A percentile compares a stretch with the other conserved stretches of the same genome.
Evolutionary conservation across 2,797 vertebrate species (phyloP).

Genomic region (Alauda arvensis): DNA sequence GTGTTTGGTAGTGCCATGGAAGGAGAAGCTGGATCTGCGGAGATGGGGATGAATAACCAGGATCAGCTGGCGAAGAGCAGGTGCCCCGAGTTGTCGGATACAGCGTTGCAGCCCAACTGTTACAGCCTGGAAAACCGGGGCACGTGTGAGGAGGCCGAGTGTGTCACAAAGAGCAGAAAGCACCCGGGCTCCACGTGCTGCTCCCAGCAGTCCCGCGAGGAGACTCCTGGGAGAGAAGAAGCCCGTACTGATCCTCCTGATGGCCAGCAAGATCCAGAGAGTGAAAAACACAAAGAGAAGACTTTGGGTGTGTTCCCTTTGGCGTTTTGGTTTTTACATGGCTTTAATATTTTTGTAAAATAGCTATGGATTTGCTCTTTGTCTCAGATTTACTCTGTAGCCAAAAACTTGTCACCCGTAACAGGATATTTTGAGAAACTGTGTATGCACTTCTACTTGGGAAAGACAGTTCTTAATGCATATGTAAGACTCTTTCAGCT

Average conservation of each 20-base stretch:
- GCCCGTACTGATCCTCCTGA: constrained; percentile 83
- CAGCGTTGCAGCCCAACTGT: constrained; percentile 56
- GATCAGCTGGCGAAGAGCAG: constrained; percentile 73
- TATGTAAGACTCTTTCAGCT: neutral
- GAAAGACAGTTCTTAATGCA: neutral
- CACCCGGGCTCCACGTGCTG: constrained; percentile 52
- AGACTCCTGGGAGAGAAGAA: constrained; percentile 87
- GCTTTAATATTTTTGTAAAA: neutral
- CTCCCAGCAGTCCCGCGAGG: constrained; percentile 78
- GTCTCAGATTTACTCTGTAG: neutral
- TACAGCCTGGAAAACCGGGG: neutral
- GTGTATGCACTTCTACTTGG: neutral
- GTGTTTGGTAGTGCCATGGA: constrained; percentile 76
- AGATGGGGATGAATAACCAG: constrained; percentile 71
- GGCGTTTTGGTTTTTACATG: neutral
- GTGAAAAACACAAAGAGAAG: constrained; percentile 76
- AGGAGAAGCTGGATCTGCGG: constrained; percentile 72
- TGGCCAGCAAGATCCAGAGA: constrained; percentile 82
- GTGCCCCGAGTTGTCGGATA: constrained; percentile 56
- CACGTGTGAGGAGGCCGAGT: constrained; percentile 38
- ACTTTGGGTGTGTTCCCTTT: constrained; percentile 69
- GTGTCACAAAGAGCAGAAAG: constrained; percentile 48
- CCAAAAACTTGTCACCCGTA: neutral
- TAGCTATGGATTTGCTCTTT: neutral
- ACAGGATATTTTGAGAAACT: neutral